Evolutionary conservation across 2,888 invertebrate genomes (phyloP).

Genomic region (Lutraria lutraria): DNA sequence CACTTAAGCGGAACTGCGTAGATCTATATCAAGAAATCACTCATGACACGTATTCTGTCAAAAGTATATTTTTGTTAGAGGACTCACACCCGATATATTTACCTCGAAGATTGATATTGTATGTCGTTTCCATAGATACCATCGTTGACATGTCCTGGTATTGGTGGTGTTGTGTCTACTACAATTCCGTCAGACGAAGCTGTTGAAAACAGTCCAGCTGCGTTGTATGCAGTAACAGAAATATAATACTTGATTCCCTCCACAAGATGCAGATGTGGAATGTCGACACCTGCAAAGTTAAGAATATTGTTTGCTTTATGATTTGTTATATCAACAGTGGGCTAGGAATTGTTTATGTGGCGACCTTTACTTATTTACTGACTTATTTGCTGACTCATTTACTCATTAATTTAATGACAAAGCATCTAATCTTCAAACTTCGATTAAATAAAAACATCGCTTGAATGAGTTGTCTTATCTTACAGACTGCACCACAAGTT

Average conservation of each 20-base stretch:
- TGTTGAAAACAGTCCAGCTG: constrained; percentile 70
- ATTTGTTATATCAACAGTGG: not conserved
- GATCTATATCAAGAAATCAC: not conserved
- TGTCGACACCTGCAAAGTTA: constrained; percentile 54
- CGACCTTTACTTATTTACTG: not conserved
- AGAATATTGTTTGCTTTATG: not conserved
- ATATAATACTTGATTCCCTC: constrained; percentile 68
- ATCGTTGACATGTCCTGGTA: constrained; percentile 71
- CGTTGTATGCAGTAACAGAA: constrained; percentile 76
- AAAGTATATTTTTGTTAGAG: not conserved
- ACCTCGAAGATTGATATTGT: constrained; percentile 72
- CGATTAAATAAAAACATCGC: too few species aligned
- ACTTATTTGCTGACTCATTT: not conserved
- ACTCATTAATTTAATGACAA: too few species aligned
- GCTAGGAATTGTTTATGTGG: not conserved
- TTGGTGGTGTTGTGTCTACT: constrained; percentile 75
- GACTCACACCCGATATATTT: not conserved
- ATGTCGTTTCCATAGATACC: constrained; percentile 68
- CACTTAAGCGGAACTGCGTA: too few species aligned
- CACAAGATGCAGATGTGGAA: constrained; percentile 56
- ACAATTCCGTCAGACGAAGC: constrained; percentile 76
- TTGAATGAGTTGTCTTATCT: not conserved
- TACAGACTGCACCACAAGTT: not conserved
- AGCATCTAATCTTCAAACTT: not conserved
- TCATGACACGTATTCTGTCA: not conserved